Conservation (phyloP, 1,140 invertebrate genomes). For the Magallana angulata region DNA sequence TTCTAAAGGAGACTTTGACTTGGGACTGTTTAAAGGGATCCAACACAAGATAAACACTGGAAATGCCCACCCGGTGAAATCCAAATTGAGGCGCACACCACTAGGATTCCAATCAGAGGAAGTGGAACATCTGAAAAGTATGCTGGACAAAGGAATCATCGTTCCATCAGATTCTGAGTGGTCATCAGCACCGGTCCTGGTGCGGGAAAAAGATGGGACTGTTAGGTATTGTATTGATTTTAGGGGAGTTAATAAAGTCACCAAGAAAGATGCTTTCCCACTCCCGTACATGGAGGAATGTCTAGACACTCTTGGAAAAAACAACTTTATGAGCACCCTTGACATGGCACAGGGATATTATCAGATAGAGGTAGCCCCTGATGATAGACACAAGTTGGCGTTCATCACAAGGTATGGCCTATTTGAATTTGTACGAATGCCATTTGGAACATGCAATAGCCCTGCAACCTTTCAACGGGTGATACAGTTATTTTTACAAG, state of each 20-base stretch:
- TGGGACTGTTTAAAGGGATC: conserved; percentile 36
- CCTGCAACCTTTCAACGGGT: conserved; percentile 54
- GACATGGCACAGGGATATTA: conserved; percentile 32
- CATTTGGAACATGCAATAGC: conserved; percentile 63
- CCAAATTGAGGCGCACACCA: conserved; percentile 43
- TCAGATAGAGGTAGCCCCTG: conserved; percentile 25
- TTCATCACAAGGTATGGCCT: conserved; percentile 53
- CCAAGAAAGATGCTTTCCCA: conserved; percentile 80
- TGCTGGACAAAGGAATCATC: conserved; percentile 7
- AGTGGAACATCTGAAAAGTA: conserved; percentile 23
- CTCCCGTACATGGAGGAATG: conserved; percentile 80
- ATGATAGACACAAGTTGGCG: conserved; percentile 52
- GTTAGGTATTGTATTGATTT: conserved; percentile 73
- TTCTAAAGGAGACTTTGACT: conserved; percentile 47
- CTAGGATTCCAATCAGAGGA: conserved; percentile 48
- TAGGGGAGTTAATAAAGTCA: conserved; percentile 78
- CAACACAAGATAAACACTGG: conserved; percentile 47
- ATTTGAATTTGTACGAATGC: conserved; percentile 49
- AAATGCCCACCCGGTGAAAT: conserved; percentile 39
- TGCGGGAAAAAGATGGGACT: background rate
- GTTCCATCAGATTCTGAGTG: conserved; percentile 1
- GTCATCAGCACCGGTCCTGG: background rate
- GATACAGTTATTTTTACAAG: conserved; percentile 60
- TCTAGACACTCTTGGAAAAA: conserved; percentile 62
- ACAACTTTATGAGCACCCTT: background rate